Evolutionary conservation across 2,113 vertebrate genomes (phyloP), one percentile per base, ranked within the genome.

Genomic region (Anseranas semipalmata): DNA sequence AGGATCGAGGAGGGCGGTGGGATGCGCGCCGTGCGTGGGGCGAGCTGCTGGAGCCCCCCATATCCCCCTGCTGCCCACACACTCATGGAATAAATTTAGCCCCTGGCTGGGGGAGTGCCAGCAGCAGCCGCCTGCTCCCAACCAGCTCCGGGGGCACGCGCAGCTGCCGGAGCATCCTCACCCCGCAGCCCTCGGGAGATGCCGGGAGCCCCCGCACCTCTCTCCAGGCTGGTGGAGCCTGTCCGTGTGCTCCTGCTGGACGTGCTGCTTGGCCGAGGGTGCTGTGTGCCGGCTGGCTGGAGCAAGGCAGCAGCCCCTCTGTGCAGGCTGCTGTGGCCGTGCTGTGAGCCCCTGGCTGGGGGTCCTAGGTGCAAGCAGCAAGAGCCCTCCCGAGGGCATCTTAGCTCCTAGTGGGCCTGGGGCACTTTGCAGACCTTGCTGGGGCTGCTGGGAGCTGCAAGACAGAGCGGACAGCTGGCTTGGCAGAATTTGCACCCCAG

Each of bases 401-500:
- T 66, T 59, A 63, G 59, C n/a, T 77, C 15, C 68, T 30, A 67
- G 7, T 67, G 70, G 43, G 21, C 58, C 59, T 27, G 4, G 24
- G 21, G 58, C 71, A 46, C 76, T 85, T 66, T 2, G 1, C 50
- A 39, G 50, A 35, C 45, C 35, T 53, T n/a, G 7, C 12, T 25
- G 48, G 30, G 46, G 30, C 20, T 59, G 67, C 60, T 10, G 30
- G 39, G 72, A 71, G 17, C 52, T 88, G 50, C 37, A 45, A 43
- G 62, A 73, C 92, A 95, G 90, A 95, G 91, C 84, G 35, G 19
- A 78, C 39, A 19, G 73, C 83, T 95, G 94, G 67, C 87, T 95
- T 98, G 93, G 93, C 95, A 97, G 32, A 45, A 96, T 84, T 74
- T 97, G 87, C 94, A 96, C 94, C 96, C 94, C 79, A 91, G 89